Evolutionary conservation across 2,113 vertebrate species (phyloP).

Genomic region (Tretioscincus oriximinensis): DNA sequence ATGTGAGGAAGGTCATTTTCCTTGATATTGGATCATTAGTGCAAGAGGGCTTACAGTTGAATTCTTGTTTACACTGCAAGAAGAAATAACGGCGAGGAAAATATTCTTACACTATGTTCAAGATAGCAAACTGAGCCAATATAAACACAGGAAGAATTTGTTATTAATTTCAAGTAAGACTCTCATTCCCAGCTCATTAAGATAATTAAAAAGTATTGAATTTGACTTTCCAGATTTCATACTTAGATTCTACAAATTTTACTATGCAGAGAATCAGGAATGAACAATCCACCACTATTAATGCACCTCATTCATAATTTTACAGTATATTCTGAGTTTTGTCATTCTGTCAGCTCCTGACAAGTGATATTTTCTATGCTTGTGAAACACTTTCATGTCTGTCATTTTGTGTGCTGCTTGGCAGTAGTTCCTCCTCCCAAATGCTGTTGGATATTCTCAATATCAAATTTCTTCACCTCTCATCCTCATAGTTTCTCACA

Average conservation of each 20-base stretch:
- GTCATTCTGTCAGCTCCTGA: too few relatives aligned
- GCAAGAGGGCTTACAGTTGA: background rate
- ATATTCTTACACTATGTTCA: slow-evolving; percentile 6
- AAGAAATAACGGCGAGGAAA: slow-evolving; percentile 19
- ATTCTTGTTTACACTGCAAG: slow-evolving; percentile 3
- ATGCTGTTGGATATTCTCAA: too few relatives aligned
- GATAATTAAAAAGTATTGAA: background rate
- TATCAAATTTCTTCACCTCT: too few relatives aligned
- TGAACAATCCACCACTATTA: too few relatives aligned
- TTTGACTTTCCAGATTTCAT: background rate
- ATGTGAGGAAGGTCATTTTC: slow-evolving; percentile 13
- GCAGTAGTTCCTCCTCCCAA: too few relatives aligned
- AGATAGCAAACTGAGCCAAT: background rate
- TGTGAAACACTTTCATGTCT: too few relatives aligned
- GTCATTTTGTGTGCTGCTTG: too few relatives aligned
- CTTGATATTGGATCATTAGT: slow-evolving; percentile 24
- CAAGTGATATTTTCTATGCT: too few relatives aligned
- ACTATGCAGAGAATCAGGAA: background rate
- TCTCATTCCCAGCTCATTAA: background rate
- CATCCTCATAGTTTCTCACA: too few relatives aligned
- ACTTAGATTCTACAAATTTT: background rate
- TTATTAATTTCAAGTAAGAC: background rate
- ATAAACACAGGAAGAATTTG: background rate
- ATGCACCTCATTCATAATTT: too few relatives aligned
- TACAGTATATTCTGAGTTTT: too few relatives aligned